Base-by-base conservation (phyloP, 2,113 vertebrate genomes). In the Megaceryle torquata region DNA sequence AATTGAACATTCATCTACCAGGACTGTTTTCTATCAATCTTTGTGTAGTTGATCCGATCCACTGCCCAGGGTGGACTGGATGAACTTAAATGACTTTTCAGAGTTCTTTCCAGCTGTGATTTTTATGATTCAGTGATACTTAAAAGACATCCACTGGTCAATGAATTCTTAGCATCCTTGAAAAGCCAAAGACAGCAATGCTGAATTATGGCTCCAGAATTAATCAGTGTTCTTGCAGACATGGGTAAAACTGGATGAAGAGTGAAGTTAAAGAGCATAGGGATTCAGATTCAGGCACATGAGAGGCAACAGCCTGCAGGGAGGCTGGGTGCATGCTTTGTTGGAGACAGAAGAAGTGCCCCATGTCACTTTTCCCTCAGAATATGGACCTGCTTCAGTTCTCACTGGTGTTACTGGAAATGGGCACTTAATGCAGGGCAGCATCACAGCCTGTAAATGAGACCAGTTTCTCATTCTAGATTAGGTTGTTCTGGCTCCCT, bases 111-210 rank as follows among this genome's bases (percentile, higher is more conserved):
- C 51, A 67, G 51, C 67, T 0, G 0, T 80, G 60, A 54, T 90
- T 90, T 86, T 90, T 82, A 24, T 88, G 94, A 51, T 83, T 70
- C 80, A 70, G 50, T 80, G 54, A 41, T 54, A 81, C 37, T 33
- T 0, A 0, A 82, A 0, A 82, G 80, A 84, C 76, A 90, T 75
- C 44, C 51, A 29, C n/a, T 83, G 41, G 31, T 94, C 0, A 0
- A 63, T 93, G 88, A 94, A 82, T 95, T 89, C 54, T 86, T 59
- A 77, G 59, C 64, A 86, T 78, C 69, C 74, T 68, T 86, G 81
- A 92, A 89, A 92, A 89, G 31, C 33, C 39, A 41, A 46, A 78
- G 46, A 83, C 56, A 79, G 43, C 3, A 0, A 56, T 84, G 77
- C 63, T 83, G 68, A 90, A 60, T 88, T 90, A 67, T 0, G 1